Evolutionary conservation across 2,888 invertebrate genomes (phyloP).

Genomic region (Xylota sylvarum): DNA sequence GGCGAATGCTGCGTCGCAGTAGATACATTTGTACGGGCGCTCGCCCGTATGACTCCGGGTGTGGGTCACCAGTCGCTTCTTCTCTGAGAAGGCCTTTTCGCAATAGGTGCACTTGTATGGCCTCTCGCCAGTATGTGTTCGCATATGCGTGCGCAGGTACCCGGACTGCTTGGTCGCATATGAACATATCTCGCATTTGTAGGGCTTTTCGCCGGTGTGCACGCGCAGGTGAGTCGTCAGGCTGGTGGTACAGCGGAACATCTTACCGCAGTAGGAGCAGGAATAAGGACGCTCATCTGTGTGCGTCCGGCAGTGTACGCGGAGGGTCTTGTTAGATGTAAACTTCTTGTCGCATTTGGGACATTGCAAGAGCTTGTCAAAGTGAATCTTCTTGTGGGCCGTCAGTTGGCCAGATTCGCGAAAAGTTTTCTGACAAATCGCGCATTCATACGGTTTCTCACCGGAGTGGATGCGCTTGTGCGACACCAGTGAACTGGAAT

Average conservation of each 20-base stretch:
- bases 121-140: constrained; percentile 66
- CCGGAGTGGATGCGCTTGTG: constrained; percentile 72
- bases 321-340: constrained; percentile 69
- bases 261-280: constrained; percentile 54
- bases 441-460: constrained; percentile 62
- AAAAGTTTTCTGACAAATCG: constrained; percentile 61
- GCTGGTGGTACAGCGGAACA: constrained; percentile 66
- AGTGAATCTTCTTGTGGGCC: constrained; percentile 69
- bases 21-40: constrained; percentile 68
- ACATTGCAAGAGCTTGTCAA: constrained; percentile 60
- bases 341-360: constrained; percentile 72
- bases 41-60: constrained; percentile 69
- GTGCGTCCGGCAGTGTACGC: constrained; percentile 70
- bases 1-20: constrained; percentile 66
- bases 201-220: constrained; percentile 70
- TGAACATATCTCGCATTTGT: constrained; percentile 71
- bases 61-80: constrained; percentile 63
- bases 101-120: constrained; percentile 67
- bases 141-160: constrained; percentile 67
- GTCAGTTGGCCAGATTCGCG: constrained; percentile 70
- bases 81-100: constrained; percentile 65
- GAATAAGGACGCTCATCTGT: constrained; percentile 71
- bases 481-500: constrained; percentile 74
- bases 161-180: constrained; percentile 73
- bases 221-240: constrained; percentile 67